Evolutionary conservation across 1,140 invertebrate species (phyloP).

Genomic region (Xylocopa sonorina): DNA sequence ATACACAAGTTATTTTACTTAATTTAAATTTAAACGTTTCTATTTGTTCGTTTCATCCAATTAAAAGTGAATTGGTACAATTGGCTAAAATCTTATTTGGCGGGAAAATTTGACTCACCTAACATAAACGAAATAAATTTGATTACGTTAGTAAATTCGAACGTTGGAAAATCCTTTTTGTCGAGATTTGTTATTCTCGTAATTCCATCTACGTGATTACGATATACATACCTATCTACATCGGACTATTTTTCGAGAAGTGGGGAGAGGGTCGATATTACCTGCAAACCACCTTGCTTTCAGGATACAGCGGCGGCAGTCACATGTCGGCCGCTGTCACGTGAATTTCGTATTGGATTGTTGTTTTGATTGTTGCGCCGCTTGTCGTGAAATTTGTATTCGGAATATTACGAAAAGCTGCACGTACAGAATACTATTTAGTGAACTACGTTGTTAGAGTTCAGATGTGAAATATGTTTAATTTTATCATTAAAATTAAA

Average conservation of each 20-base stretch:
- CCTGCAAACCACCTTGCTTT: conserved; percentile 68
- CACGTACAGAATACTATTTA: too few relatives aligned
- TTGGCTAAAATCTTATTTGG: conserved; percentile 19
- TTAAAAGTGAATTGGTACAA: not conserved
- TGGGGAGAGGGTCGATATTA: conserved; percentile 74
- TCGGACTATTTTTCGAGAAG: conserved; percentile 60
- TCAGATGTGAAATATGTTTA: not conserved
- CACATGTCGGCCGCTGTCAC: conserved; percentile 70
- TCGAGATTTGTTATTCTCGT: not conserved
- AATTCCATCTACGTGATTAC: conserved; percentile 4
- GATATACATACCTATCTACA: conserved; percentile 12
- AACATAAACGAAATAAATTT: not conserved
- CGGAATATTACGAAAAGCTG: not conserved
- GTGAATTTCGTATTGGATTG: conserved; percentile 16
- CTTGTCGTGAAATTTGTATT: conserved; percentile 6
- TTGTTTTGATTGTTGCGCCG: conserved; percentile 1
- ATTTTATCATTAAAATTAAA: not conserved
- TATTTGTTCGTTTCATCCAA: too few relatives aligned
- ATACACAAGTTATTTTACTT: too few relatives aligned
- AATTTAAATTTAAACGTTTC: too few relatives aligned
- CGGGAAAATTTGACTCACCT: not conserved
- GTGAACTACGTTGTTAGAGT: too few relatives aligned
- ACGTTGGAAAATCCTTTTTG: not conserved
- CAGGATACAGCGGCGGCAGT: conserved; percentile 71
- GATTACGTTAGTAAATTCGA: not conserved